Base-by-base conservation (phyloP, 2,888 invertebrate genomes). In the Chaitophorus viminalis region DNA sequence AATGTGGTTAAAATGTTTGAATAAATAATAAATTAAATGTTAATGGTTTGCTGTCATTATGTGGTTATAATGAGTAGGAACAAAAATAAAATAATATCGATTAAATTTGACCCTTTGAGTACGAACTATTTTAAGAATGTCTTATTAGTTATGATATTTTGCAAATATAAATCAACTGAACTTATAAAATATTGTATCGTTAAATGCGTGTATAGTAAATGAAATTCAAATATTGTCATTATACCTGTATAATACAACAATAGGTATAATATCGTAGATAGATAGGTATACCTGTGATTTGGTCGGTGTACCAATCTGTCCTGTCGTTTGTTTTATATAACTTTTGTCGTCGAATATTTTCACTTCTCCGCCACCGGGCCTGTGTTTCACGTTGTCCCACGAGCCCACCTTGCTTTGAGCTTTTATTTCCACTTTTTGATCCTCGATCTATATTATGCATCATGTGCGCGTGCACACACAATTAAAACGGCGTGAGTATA, bases 341-440 rank as follows among this genome's bases (percentile, higher is more conserved):
- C 96, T 96, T 93, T 96, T 96, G 92, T 97, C 97, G 91, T 97
- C 96, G 92, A 97, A 97, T 91, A 97, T 97, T 93, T 97, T 98
- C 92, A 96, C 95, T 90, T 97, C 96, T 79, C 98, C 98, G 89
- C 98, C 98, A 90, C 97, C 96, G 88, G 98, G 97, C 93, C 94
- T 96, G 93, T 98, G 95, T 92, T 95, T 96, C 90, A 97, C 94
- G 92, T 97, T 97, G 92, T 97, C 96, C 93, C 97, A 91, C 88
- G 97, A 97, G 90, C 97, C 97, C 90, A 98, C 93, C 93, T 97
- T 97, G 92, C 98, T 97, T 92, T 96, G 95, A 90, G 96, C 98
- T 93, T 97, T 97, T 93, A 98, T 94, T 91, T 97, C 97, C 92
- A 98, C 92, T 93, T 97, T 97, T 93, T 96, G 96, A 91, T 94